Evolutionary conservation across 2,113 vertebrate species (phyloP).

Genomic region (Osmerus eperlanus): DNA sequence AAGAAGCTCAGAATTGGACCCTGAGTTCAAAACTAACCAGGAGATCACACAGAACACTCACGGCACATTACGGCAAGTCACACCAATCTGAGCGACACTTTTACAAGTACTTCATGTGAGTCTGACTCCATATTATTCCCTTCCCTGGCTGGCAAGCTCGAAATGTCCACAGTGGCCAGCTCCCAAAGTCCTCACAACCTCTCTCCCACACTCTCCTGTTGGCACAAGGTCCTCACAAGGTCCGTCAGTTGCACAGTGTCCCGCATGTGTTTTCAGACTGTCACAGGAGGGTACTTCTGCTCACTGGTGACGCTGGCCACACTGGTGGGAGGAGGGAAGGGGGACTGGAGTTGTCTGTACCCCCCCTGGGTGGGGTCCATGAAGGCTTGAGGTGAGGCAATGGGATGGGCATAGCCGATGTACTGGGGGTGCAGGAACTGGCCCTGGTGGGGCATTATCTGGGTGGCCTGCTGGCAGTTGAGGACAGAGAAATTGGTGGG

Average conservation of each 20-base stretch:
- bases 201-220: conserved; percentile 28
- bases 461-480: conserved; percentile 96
- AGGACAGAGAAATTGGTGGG: conserved; percentile 96
- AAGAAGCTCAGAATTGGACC: no score
- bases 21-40: conserved; percentile 28
- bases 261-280: conserved; percentile 72
- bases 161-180: conserved; percentile 32
- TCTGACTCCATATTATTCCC: conserved; percentile 39
- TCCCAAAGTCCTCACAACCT: conserved; percentile 35
- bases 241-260: conserved; percentile 32
- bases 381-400: conserved; percentile 78
- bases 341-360: conserved; percentile 88
- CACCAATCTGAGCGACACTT: conserved; percentile 43
- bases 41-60: conserved; percentile 18
- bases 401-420: conserved; percentile 85
- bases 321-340: conserved; percentile 75
- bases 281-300: conserved; percentile 92
- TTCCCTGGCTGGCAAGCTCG: conserved; percentile 19
- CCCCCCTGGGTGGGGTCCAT: conserved; percentile 82
- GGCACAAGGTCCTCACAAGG: conserved; percentile 10
- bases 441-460: conserved; percentile 93
- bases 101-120: conserved; percentile 58
- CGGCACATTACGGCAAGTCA: conserved; percentile 48
- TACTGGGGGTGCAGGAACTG: conserved; percentile 94
- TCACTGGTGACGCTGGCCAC: conserved; percentile 73